Conservation (phyloP, 2,113 vertebrate genomes). For the Apus apus region DNA sequence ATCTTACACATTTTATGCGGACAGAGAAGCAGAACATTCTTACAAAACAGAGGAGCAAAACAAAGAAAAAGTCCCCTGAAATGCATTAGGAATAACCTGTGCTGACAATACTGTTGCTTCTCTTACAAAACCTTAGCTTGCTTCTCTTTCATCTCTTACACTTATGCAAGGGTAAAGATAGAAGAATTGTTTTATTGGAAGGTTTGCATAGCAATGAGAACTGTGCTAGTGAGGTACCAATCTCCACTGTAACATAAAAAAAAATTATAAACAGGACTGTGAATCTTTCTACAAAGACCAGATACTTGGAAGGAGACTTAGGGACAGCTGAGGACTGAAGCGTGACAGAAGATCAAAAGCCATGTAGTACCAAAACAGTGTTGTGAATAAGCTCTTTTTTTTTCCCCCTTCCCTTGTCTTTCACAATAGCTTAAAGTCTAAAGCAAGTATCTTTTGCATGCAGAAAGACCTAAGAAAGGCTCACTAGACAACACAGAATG, state of each 20-base stretch:
- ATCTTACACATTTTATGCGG: background rate
- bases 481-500: background rate
- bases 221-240: background rate
- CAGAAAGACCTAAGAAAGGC: background rate
- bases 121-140: background rate
- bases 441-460: background rate
- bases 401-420: background rate
- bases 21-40: background rate
- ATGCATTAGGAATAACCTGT: background rate
- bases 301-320: background rate
- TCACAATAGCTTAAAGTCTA: background rate
- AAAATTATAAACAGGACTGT: background rate
- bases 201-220: background rate
- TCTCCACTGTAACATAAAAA: background rate
- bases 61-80: background rate
- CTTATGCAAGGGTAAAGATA: background rate
- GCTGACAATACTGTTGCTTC: background rate
- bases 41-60: background rate
- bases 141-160: background rate
- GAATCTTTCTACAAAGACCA: background rate
- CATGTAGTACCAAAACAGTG: background rate
- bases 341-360: background rate
- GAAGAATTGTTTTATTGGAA: background rate
- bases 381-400: background rate
- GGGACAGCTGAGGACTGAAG: background rate